Evolutionary conservation across 1,140 invertebrate species (phyloP).

Genomic region (Eupristina koningsbergeri): DNA sequence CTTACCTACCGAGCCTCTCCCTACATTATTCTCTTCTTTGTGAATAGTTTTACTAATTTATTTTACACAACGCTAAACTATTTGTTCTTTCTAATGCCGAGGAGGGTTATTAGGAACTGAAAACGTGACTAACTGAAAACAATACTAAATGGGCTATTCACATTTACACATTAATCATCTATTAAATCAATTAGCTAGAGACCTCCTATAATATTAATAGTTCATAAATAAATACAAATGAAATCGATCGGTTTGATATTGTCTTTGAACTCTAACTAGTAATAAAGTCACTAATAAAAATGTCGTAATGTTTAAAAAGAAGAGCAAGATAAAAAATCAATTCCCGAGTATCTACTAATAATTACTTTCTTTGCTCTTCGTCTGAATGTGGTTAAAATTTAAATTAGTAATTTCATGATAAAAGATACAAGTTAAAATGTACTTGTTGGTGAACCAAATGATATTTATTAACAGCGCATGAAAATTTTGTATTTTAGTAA

Average conservation of each 20-base stretch:
- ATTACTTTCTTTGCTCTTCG: neutral
- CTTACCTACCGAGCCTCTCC: neutral
- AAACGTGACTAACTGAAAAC: neutral
- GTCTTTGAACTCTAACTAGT: neutral
- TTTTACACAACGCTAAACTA: neutral
- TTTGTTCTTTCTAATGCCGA: neutral
- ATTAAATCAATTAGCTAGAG: neutral
- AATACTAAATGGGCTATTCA: neutral
- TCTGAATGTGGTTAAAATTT: neutral
- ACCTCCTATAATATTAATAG: neutral
- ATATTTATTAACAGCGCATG: neutral
- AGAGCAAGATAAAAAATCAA: neutral
- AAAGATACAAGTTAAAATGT: neutral
- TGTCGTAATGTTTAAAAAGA: neutral
- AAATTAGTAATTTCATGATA: neutral
- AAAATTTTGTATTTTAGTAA: neutral
- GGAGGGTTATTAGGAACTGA: neutral
- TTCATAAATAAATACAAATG: neutral
- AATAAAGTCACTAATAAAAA: neutral
- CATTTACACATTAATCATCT: slow-evolving; percentile 3
- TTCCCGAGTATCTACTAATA: neutral
- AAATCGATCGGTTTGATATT: neutral
- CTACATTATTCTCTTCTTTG: neutral
- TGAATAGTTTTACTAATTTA: neutral
- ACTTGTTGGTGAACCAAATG: neutral